Evolutionary conservation across 2,113 vertebrate genomes (phyloP).

Genomic region (Tretioscincus oriximinensis): DNA sequence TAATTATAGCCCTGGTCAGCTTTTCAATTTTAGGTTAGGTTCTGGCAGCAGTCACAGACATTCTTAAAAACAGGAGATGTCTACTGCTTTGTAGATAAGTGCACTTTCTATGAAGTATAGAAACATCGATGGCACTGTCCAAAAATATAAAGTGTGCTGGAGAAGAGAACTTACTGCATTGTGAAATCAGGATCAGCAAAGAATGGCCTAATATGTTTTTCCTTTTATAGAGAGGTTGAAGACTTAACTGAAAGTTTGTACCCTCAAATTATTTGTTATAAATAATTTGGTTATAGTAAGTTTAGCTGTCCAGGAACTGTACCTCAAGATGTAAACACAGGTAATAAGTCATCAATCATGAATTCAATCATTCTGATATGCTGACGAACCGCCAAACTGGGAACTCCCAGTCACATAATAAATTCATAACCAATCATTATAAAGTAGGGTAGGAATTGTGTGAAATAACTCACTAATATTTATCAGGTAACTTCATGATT

Average conservation of each 20-base stretch:
- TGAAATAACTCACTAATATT: conserved; percentile 9
- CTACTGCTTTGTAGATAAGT: background rate
- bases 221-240: background rate
- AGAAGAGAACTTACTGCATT: background rate
- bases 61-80: background rate
- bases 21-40: no score
- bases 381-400: background rate
- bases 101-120: background rate
- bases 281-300: background rate
- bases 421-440: background rate
- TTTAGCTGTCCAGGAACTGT: background rate
- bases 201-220: background rate
- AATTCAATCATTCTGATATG: background rate
- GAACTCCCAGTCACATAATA: background rate
- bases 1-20: no score
- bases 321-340: background rate
- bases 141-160: background rate
- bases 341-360: background rate
- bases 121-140: background rate
- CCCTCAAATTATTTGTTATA: background rate
- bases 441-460: conserved; percentile 1
- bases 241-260: background rate
- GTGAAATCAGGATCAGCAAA: background rate
- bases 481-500: background rate
- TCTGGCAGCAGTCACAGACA: background rate